These are phyloP conservation scores for Scartelaos histophorus DNA, from an alignment of 2,113 vertebrate species.

Conservation along the genomic window DNA sequence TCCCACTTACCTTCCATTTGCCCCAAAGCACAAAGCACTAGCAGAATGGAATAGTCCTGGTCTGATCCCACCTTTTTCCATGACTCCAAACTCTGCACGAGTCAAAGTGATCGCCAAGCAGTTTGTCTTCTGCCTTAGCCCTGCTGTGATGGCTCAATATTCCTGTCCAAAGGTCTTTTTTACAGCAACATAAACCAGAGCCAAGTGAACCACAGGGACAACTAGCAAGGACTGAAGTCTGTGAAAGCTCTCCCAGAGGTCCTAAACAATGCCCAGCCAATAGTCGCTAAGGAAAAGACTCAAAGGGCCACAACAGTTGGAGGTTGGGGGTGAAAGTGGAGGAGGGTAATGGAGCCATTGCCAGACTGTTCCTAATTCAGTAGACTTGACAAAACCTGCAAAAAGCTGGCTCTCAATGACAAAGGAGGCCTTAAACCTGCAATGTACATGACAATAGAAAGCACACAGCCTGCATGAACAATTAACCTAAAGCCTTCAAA, in stretches of 20 bases:
- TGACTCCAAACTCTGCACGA: slow-evolving; percentile 14
- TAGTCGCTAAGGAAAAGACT: slow-evolving; percentile 54
- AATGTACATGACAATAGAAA: slow-evolving; percentile 40
- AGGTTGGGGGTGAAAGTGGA: slow-evolving; percentile 22
- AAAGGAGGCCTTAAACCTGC: slow-evolving; percentile 29
- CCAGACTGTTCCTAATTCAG: slow-evolving; percentile 28
- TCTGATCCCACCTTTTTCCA: slow-evolving; percentile 52
- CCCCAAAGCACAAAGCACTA: background rate
- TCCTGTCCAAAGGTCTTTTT: slow-evolving; percentile 73
- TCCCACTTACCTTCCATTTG: slow-evolving; percentile 43
- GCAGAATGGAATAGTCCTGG: background rate
- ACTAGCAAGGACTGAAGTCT: background rate
- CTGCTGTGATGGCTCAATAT: background rate
- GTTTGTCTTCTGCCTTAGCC: slow-evolving; percentile 32
- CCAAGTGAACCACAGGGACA: background rate
- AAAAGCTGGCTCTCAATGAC: slow-evolving; percentile 35
- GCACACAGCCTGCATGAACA: slow-evolving; percentile 10
- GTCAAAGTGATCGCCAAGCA: background rate
- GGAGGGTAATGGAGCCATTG: slow-evolving; percentile 21
- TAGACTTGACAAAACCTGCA: slow-evolving; percentile 7
- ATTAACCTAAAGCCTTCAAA: slow-evolving; percentile 6
- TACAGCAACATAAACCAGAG: slow-evolving; percentile 21
- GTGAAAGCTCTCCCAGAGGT: slow-evolving; percentile 14
- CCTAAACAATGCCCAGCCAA: slow-evolving; percentile 11
- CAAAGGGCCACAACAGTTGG: slow-evolving; percentile 25